These are phyloP conservation scores for Xestobium rufovillosum DNA, from an alignment of 2,888 invertebrate species.

Conservation along the genomic window DNA sequence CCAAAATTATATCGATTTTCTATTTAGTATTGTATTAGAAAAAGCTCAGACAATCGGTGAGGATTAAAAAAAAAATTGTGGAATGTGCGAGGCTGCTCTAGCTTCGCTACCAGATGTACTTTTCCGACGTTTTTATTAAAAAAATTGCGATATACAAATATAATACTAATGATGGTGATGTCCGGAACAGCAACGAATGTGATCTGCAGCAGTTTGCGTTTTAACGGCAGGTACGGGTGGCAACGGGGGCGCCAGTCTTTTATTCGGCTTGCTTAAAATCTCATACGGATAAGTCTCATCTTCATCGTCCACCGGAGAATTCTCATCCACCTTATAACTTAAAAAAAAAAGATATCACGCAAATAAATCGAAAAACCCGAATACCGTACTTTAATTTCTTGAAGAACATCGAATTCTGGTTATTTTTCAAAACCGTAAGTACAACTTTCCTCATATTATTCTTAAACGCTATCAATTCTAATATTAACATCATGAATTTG, in stretches of 20 bases:
- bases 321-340: conserved; percentile 59
- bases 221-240: too few species aligned
- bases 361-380: conserved; percentile 7
- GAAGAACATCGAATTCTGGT: conserved; percentile 69
- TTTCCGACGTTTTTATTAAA: too few species aligned
- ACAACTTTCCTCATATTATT: conserved; percentile 74
- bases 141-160: too few species aligned
- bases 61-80: too few species aligned
- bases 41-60: too few species aligned
- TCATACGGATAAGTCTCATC: conserved; percentile 52
- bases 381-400: conserved; percentile 63
- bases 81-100: too few species aligned
- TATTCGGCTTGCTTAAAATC: conserved; percentile 53
- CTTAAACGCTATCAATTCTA: conserved; percentile 67
- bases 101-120: too few species aligned
- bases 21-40: too few species aligned
- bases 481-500: conserved; percentile 67
- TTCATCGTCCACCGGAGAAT: conserved; percentile 54
- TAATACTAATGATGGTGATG: too few species aligned
- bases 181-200: too few species aligned
- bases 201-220: too few species aligned
- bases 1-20: too few species aligned
- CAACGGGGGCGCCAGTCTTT: conserved; percentile 31
- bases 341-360: conserved; percentile 26
- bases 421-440: conserved; percentile 75